Evolutionary conservation across 1,140 invertebrate species (phyloP).

Genomic region (Plectrocnemia conspersa): DNA sequence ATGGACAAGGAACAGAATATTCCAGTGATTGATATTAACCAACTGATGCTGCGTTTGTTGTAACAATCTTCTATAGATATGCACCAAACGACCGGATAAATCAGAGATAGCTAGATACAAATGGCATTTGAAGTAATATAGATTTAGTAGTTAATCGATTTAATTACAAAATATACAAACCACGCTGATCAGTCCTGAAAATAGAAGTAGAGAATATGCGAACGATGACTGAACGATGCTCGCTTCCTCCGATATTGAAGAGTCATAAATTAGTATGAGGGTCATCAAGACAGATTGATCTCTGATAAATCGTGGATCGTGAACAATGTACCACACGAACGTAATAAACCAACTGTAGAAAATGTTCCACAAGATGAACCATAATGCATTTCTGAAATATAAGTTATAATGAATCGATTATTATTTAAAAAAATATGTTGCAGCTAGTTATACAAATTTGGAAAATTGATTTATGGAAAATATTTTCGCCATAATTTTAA

Average conservation of each 20-base stretch:
- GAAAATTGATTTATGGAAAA: no score
- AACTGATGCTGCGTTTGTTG: slow-evolving; percentile 24
- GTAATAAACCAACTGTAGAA: slow-evolving; percentile 44
- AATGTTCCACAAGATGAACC: slow-evolving; percentile 46
- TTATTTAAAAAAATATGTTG: slow-evolving; percentile 4
- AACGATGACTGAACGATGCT: slow-evolving; percentile 42
- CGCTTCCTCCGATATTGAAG: slow-evolving; percentile 37
- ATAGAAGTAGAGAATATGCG: slow-evolving; percentile 43
- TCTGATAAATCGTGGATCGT: slow-evolving; percentile 31
- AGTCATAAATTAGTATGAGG: slow-evolving; percentile 47
- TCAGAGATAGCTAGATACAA: slow-evolving; percentile 45
- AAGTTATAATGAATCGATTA: slow-evolving; percentile 3
- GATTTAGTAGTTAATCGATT: background rate
- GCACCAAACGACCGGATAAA: slow-evolving; percentile 45
- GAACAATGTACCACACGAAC: slow-evolving; percentile 43
- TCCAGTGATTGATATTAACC: slow-evolving; percentile 24
- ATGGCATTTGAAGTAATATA: background rate
- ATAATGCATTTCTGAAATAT: slow-evolving; percentile 43
- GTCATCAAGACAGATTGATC: slow-evolving; percentile 45
- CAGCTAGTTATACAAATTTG: no score
- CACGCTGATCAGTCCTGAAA: slow-evolving; percentile 50
- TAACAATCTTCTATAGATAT: slow-evolving; percentile 23
- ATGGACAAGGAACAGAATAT: slow-evolving; percentile 27
- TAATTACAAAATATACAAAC: slow-evolving; percentile 37
- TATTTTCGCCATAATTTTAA: no score